Evolutionary conservation across 2,113 vertebrate genomes (phyloP).

Genomic region (Tetraodon nigroviridis): DNA sequence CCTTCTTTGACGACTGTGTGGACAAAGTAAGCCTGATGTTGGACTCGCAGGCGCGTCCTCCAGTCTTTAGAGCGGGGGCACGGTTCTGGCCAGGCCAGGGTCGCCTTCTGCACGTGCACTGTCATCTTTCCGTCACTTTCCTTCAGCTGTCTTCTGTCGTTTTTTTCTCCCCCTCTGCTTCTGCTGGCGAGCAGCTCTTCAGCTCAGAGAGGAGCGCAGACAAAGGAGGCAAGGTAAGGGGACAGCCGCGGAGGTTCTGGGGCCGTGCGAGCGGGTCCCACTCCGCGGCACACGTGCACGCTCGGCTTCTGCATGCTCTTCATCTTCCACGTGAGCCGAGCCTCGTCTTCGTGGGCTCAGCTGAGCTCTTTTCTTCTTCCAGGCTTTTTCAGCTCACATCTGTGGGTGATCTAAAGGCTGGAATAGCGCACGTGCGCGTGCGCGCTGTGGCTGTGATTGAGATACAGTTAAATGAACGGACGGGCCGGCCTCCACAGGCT

Average conservation of each 20-base stretch:
- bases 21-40: slow-evolving; percentile 82
- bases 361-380: not conserved
- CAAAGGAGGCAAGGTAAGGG: slow-evolving; percentile 71
- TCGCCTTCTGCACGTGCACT: not conserved
- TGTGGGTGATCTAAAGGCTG: slow-evolving; percentile 18
- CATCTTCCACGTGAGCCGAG: too few relatives aligned
- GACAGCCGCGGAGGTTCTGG: not conserved
- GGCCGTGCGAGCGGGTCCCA: too few relatives aligned
- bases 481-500: slow-evolving; percentile 13
- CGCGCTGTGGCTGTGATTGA: slow-evolving; percentile 25
- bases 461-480: slow-evolving; percentile 24
- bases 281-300: too few relatives aligned
- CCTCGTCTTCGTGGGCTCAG: too few relatives aligned
- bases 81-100: not conserved
- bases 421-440: slow-evolving; percentile 28
- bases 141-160: slow-evolving; percentile 15
- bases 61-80: too few relatives aligned
- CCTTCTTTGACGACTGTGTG: slow-evolving; percentile 98
- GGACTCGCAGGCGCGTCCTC: not conserved
- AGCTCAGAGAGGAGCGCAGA: slow-evolving; percentile 61
- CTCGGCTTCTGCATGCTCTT: too few relatives aligned
- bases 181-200: slow-evolving; percentile 61
- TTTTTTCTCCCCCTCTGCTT: slow-evolving; percentile 31
- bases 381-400: slow-evolving; percentile 5
- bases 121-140: slow-evolving; percentile 1